These are phyloP conservation scores for Ceyx melanurus DNA, from an alignment of 2,113 vertebrate species.

Conservation along the genomic window DNA sequence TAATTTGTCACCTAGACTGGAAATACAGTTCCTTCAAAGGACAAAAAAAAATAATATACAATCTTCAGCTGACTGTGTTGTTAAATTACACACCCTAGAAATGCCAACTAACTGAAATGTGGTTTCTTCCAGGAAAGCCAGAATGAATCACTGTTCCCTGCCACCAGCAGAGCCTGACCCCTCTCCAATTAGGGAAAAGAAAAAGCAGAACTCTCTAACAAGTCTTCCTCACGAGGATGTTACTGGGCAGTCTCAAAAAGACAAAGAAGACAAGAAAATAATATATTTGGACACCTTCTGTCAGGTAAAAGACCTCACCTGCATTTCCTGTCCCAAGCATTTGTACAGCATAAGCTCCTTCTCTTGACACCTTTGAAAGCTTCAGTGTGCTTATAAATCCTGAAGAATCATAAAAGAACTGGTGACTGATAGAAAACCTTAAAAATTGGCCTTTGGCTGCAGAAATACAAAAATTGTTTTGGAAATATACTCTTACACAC, in stretches of 20 bases:
- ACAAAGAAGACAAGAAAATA: neutral
- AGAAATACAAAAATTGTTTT: neutral
- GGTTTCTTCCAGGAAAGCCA: neutral
- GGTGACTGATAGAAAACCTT: neutral
- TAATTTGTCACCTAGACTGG: neutral
- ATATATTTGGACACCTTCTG: neutral
- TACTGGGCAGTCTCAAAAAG: neutral
- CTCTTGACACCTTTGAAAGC: neutral
- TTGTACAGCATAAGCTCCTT: neutral
- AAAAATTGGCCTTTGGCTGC: neutral
- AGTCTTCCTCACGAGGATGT: neutral
- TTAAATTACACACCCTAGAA: neutral
- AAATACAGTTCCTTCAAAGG: neutral
- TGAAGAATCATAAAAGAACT: neutral
- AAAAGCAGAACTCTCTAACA: neutral
- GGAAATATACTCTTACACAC: neutral
- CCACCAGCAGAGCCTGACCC: neutral
- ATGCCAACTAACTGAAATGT: neutral
- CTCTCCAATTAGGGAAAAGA: neutral
- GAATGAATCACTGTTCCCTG: neutral
- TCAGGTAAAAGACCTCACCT: neutral
- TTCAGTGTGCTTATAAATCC: neutral
- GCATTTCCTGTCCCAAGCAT: neutral
- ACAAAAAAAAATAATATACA: neutral
- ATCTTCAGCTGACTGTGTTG: neutral